These are phyloP conservation scores for Scomberomorus guttatus DNA, from an alignment of 2,797 vertebrate genomes.

Conservation along the genomic window DNA sequence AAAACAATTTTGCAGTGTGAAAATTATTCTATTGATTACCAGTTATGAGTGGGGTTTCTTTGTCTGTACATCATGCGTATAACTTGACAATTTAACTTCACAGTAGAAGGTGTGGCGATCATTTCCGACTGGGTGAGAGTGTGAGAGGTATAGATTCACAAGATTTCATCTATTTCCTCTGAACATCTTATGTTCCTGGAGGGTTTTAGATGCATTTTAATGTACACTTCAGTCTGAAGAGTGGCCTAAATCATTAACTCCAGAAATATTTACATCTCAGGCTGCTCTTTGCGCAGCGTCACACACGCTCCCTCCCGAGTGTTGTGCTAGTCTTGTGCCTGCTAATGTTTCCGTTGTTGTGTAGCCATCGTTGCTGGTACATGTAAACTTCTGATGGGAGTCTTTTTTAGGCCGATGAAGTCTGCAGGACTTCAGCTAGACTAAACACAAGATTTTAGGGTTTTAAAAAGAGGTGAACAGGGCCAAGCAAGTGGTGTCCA, in stretches of 20 bases:
- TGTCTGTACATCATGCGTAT: conserved; percentile 24
- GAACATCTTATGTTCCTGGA: background rate
- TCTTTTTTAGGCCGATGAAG: conserved; percentile 55
- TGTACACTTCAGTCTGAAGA: conserved; percentile 3
- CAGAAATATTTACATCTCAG: conserved; percentile 16
- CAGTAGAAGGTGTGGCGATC: background rate
- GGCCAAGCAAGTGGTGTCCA: conserved; percentile 47
- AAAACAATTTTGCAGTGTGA: conserved; percentile 13
- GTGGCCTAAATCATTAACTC: conserved; percentile 17
- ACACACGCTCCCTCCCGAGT: background rate
- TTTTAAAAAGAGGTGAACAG: conserved; percentile 42
- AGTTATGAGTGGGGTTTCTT: background rate
- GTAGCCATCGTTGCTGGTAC: conserved; percentile 17
- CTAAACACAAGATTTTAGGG: conserved; percentile 68
- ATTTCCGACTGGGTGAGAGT: background rate
- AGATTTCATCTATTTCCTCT: background rate
- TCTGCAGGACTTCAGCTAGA: conserved; percentile 56
- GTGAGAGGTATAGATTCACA: background rate
- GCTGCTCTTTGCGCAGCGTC: background rate
- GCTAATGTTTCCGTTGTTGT: conserved; percentile 25
- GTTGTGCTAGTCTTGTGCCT: background rate
- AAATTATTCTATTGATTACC: conserved; percentile 55
- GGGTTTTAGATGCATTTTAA: background rate
- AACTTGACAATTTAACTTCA: background rate
- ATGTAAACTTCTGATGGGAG: conserved; percentile 18